Conservation (phyloP, 2,888 invertebrate species). For the Gisinianus flammeolus region DNA sequence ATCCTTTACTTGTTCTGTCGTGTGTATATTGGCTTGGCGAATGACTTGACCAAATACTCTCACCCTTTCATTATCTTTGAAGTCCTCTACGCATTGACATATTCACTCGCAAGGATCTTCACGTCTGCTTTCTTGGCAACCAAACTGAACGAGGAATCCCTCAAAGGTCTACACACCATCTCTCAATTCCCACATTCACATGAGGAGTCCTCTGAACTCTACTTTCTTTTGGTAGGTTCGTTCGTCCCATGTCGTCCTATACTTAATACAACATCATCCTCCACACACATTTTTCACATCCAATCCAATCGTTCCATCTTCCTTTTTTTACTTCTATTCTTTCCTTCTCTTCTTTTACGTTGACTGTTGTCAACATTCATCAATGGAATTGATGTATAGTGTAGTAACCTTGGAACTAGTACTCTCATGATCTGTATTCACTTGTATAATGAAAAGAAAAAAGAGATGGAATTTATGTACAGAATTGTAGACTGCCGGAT, state of each 20-base stretch:
- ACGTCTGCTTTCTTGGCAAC: constrained; percentile 37
- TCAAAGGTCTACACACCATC: not conserved
- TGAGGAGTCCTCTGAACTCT: not conserved
- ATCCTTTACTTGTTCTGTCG: constrained; percentile 46
- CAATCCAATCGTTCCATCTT: too few species aligned
- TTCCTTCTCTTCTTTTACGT: not conserved
- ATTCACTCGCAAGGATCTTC: too few species aligned
- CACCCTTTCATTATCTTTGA: constrained; percentile 40
- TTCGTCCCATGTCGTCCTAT: not conserved
- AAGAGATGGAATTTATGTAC: too few species aligned
- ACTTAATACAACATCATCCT: not conserved
- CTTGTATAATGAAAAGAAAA: too few species aligned
- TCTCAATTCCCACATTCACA: not conserved
- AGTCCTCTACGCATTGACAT: constrained; percentile 41
- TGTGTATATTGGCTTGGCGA: constrained; percentile 39
- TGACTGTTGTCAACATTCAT: too few species aligned
- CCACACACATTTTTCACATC: too few species aligned
- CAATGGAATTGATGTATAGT: too few species aligned
- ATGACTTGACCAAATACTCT: constrained; percentile 32
- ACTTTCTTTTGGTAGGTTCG: not conserved
- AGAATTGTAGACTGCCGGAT: not conserved
- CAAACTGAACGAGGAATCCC: constrained; percentile 33
- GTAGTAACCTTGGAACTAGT: too few species aligned
- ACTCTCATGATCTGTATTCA: too few species aligned
- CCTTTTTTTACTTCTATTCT: not conserved